Evolutionary conservation across 2,888 invertebrate genomes (phyloP).

Genomic region (Spicauda simplicius): DNA sequence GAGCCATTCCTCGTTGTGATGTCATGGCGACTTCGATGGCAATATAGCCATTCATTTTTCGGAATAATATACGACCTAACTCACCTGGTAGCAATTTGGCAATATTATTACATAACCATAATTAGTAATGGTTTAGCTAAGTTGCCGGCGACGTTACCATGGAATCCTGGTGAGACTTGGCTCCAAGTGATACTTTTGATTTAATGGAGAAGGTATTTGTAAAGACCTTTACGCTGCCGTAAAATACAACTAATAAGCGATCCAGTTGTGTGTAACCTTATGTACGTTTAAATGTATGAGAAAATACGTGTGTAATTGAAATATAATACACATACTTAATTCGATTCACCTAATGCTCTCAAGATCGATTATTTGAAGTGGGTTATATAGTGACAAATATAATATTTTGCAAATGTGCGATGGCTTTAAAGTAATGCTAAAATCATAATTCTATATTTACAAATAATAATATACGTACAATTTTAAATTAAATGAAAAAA

Average conservation of each 20-base stretch:
- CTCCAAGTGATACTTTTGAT: neutral
- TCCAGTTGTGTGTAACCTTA: neutral
- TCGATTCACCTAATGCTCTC: too few relatives aligned
- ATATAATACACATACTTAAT: too few relatives aligned
- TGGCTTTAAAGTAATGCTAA: constrained; percentile 23
- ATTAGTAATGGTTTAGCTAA: too few relatives aligned
- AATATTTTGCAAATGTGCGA: constrained; percentile 12
- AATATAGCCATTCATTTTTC: too few relatives aligned
- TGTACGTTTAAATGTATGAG: neutral
- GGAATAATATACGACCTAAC: too few relatives aligned
- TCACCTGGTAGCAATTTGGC: too few relatives aligned
- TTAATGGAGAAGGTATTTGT: neutral
- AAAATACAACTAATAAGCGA: neutral
- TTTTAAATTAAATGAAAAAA: neutral
- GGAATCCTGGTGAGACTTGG: too few relatives aligned
- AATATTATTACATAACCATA: too few relatives aligned
- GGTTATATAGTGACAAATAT: constrained; percentile 25
- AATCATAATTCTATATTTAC: constrained; percentile 22
- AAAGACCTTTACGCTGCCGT: neutral
- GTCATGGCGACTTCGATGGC: too few relatives aligned
- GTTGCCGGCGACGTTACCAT: too few relatives aligned
- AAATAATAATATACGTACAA: constrained; percentile 5
- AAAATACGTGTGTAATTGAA: neutral
- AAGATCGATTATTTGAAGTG: constrained; percentile 12
- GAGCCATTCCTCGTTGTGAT: too few relatives aligned